Conservation (phyloP, 2,797 vertebrate species). For the Notamacropus eugenii region DNA sequence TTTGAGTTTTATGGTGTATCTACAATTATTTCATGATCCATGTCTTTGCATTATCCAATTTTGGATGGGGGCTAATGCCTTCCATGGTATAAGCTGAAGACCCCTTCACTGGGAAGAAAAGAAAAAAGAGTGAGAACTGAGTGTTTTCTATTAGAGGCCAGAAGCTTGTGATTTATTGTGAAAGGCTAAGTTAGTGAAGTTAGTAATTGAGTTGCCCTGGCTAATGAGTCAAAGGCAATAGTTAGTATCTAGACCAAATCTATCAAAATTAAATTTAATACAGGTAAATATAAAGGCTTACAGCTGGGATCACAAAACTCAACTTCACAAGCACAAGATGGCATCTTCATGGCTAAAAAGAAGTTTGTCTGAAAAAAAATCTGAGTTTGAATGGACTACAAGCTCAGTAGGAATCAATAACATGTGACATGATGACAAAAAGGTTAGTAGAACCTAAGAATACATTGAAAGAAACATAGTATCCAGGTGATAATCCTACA, state of each 20-base stretch:
- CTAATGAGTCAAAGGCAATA: background rate
- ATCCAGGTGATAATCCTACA: background rate
- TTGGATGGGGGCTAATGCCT: background rate
- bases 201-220: background rate
- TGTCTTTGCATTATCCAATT: background rate
- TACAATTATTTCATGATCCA: background rate
- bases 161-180: background rate
- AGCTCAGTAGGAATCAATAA: background rate
- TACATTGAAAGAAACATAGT: background rate
- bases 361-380: background rate
- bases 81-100: background rate
- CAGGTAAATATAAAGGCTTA: too few relatives aligned
- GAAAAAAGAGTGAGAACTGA: background rate
- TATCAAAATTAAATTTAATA: background rate
- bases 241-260: background rate
- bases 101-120: background rate
- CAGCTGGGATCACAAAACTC: background rate
- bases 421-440: background rate
- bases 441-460: background rate
- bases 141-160: background rate
- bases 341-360: background rate
- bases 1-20: background rate
- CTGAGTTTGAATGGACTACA: background rate
- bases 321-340: background rate
- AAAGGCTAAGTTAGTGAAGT: background rate